These are phyloP conservation scores for Brachyistius frenatus DNA, from an alignment of 2,113 vertebrate species.

Conservation along the genomic window DNA sequence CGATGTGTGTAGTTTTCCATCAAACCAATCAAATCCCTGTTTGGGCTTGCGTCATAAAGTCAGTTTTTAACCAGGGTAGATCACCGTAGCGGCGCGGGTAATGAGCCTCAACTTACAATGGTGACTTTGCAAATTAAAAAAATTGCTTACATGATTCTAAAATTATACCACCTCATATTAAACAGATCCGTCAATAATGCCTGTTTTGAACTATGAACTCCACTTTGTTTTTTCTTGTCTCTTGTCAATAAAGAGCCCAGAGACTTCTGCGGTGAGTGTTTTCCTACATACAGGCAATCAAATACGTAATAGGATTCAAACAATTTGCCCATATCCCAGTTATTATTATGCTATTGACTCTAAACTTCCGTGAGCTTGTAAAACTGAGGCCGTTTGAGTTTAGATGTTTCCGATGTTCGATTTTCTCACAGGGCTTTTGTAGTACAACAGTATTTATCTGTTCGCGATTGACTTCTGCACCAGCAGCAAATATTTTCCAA, in stretches of 20 bases:
- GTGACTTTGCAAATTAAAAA: not conserved
- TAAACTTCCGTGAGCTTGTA: conserved; percentile 2
- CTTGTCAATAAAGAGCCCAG: conserved; percentile 1
- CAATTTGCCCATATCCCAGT: not conserved
- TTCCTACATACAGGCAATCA: not conserved
- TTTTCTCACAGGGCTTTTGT: not conserved
- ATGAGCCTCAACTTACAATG: conserved; percentile 6
- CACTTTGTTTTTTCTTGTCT: not conserved
- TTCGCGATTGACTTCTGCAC: not conserved
- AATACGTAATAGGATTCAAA: not conserved
- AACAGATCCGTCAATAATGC: not conserved
- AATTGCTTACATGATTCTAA: not conserved
- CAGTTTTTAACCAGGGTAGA: not conserved
- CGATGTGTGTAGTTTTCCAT: not conserved
- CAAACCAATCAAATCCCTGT: not conserved
- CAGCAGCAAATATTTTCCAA: not conserved
- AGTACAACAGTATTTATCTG: not conserved
- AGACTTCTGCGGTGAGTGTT: not conserved
- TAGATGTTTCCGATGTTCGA: not conserved
- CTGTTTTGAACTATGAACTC: not conserved
- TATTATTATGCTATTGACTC: not conserved
- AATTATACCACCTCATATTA: not conserved
- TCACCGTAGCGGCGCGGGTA: not conserved
- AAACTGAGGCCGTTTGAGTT: conserved; percentile 18
- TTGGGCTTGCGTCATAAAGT: conserved; percentile 7